Base-by-base conservation (phyloP, 2,113 vertebrate species). In the Halichoeres trimaculatus region DNA sequence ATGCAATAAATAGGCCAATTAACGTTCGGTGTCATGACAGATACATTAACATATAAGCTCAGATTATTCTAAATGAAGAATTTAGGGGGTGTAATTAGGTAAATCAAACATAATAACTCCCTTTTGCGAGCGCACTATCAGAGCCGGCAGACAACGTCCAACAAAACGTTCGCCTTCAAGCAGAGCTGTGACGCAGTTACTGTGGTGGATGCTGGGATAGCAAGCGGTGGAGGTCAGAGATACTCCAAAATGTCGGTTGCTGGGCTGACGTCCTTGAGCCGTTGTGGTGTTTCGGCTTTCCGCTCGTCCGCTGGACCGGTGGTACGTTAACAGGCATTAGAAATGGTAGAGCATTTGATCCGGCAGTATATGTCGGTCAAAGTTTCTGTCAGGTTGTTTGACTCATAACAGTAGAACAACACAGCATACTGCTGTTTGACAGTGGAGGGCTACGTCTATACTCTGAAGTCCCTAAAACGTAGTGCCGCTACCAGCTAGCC, bases 241-340 rank as follows among this genome's bases (percentile, higher is more conserved):
- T 59, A 35, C 13, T 68, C 56, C 80, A 93, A 84, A 35, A 95
- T 94, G 93, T 88, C 93, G 68, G 90, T 69, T 2, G 80, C 78
- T 47, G 78, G 83, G 74, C 67, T 93, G 20, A 85, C 84, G 90
- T 91, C 91, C 92, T 93, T 88, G 90, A 85, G 68, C 60, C 86
- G 93, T 40, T 90, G 79, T 24, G 74, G 81, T 12, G 24, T 81
- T 35, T 41, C 81, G 50, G 69, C 85, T 0, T 38, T 80, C 8
- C 89, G 93, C 23, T 83, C 73, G 19, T 36, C 84, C 1, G 57
- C 79, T 3, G 74, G 84, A 36, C 38, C 85, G 30, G 75, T 76
- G 88, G 90, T 92, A 83, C 30, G 88, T 52, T 10, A 2, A n/a
- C 1, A 41, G 12, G 8, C 0, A 0, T 8, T 10, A 11, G 1